These are phyloP conservation scores for Drosophila stalkeri DNA, from an alignment of 2,888 invertebrate species.

Conservation along the genomic window DNA sequence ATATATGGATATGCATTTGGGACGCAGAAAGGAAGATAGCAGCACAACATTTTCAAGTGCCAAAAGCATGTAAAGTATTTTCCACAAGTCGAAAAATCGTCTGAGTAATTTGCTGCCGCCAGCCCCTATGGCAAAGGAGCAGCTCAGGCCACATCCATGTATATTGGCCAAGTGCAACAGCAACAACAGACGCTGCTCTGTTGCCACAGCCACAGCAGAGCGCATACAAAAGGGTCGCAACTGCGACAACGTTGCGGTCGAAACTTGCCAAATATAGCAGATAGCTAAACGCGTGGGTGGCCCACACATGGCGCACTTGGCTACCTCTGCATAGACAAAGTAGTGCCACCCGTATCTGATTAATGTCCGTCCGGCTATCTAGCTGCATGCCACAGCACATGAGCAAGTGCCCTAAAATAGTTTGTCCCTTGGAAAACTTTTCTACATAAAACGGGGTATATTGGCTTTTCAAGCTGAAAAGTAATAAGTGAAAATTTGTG, in stretches of 20 bases:
- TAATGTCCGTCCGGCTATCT: conserved; percentile 32
- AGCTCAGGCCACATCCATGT: not conserved
- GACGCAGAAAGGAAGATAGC: not conserved
- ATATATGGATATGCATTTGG: conserved; percentile 2
- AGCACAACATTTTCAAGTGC: conserved; percentile 45
- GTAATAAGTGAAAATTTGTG: not conserved
- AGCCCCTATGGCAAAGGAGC: conserved; percentile 14
- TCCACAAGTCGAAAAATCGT: conserved; percentile 26
- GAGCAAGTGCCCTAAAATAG: conserved; percentile 3
- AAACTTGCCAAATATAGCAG: conserved; percentile 32
- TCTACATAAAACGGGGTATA: not conserved
- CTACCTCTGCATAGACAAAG: not conserved
- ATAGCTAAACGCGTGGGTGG: conserved; percentile 1
- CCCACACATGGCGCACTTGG: not conserved
- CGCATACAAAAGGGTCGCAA: conserved; percentile 15
- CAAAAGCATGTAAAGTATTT: conserved; percentile 54
- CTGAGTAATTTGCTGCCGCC: conserved; percentile 36
- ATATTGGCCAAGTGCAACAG: conserved; percentile 44
- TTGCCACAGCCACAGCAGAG: conserved; percentile 10
- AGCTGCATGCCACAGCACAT: conserved; percentile 6
- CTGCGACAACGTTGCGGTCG: conserved; percentile 52
- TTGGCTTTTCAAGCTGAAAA: not conserved
- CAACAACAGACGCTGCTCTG: conserved; percentile 20
- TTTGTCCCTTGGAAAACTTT: not conserved
- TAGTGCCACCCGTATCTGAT: conserved; percentile 36